A percentile compares a stretch with the other conserved stretches of the same genome.
phyloP scores from a whole-genome alignment of 2,797 vertebrate genomes.

The Peromyscus eremicus region DNA sequence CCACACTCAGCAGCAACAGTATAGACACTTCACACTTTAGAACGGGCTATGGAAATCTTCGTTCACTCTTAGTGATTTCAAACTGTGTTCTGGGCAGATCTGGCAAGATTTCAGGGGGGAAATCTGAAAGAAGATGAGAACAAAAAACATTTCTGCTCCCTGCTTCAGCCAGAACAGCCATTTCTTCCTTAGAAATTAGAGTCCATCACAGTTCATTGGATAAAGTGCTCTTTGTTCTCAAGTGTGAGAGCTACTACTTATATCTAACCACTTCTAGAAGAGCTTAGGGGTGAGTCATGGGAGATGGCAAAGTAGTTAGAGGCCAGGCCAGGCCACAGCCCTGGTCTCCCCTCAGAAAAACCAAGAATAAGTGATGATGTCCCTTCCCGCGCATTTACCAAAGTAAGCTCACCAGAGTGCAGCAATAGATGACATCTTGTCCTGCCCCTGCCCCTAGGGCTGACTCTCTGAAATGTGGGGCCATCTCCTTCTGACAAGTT shows the following conservation, averaged over 20 bases:
- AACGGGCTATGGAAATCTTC: neutral
- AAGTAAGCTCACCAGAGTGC: neutral
- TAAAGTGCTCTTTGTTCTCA: constrained; percentile 9
- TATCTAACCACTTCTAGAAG: constrained; percentile 9
- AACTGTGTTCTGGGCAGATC: neutral
- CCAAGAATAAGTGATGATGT: neutral
- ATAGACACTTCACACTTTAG: neutral
- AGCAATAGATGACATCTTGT: neutral
- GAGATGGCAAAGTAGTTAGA: neutral
- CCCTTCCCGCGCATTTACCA: neutral
- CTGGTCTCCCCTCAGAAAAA: neutral
- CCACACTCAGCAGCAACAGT: neutral
- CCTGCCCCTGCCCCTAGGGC: neutral
- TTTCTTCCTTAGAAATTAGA: constrained; percentile 29
- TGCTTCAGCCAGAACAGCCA: neutral
- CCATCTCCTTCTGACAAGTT: constrained; percentile 76
- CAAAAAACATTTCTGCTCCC: neutral
- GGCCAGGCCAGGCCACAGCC: neutral
- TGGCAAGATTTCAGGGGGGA: neutral
- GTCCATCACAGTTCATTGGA: neutral
- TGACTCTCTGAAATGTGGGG: neutral
- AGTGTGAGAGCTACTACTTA: constrained; percentile 10
- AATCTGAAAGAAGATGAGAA: constrained; percentile 19
- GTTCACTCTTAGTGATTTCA: neutral
- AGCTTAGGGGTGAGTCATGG: neutral